phyloP scores from a whole-genome alignment of 2,888 invertebrate genomes.

The Xanthostigma xanthostigma region DNA sequence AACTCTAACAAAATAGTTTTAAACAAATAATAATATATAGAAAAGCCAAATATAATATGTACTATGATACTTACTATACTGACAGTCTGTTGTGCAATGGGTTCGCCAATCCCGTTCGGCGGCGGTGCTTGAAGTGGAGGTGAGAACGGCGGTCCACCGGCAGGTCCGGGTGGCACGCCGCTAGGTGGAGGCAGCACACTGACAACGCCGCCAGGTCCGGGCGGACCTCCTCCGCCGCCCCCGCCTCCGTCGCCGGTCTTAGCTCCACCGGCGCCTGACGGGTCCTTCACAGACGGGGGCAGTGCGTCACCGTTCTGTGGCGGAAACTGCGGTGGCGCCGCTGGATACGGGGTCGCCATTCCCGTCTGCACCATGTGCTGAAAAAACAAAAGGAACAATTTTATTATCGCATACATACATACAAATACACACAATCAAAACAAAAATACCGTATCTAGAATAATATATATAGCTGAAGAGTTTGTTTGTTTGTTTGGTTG shows the following conservation, averaged over 20 bases:
- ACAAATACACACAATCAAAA: background rate
- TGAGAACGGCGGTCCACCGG: conserved; percentile 20
- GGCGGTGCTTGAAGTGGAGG: conserved; percentile 20
- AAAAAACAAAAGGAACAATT: conserved; percentile 25
- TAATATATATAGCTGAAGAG: too few species aligned
- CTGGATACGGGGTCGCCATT: conserved; percentile 59
- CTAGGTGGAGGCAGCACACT: conserved; percentile 38
- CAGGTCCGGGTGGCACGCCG: conserved; percentile 24
- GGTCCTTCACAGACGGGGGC: conserved; percentile 36
- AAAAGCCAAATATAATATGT: background rate
- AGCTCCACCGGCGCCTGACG: conserved; percentile 17
- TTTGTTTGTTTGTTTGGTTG: too few species aligned
- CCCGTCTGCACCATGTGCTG: conserved; percentile 93
- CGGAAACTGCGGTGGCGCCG: conserved; percentile 41
- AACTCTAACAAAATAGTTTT: too few species aligned
- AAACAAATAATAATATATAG: background rate
- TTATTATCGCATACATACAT: background rate
- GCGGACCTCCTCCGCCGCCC: background rate
- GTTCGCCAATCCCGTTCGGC: conserved; percentile 43
- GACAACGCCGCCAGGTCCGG: conserved; percentile 30
- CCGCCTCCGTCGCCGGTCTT: background rate
- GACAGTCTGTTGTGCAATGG: conserved; percentile 43
- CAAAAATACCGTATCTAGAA: too few species aligned
- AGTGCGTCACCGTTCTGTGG: conserved; percentile 36
- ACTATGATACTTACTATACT: conserved; percentile 29